Evolutionary conservation across 2,113 vertebrate species (phyloP), one percentile per base, ranked within the genome.

Genomic region (Hemiscyllium ocellatum): DNA sequence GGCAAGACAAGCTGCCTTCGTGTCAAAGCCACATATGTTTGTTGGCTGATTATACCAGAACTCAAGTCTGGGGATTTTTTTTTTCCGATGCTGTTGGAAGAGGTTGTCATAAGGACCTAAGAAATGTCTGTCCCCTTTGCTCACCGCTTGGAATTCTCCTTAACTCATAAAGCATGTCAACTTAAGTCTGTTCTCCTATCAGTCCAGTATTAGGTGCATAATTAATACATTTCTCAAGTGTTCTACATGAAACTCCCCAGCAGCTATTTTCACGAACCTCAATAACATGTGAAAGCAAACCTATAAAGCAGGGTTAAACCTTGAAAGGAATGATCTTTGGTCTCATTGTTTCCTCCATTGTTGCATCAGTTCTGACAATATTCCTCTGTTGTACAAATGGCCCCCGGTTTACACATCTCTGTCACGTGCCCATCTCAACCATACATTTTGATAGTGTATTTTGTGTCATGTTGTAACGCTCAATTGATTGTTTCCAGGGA

Each of bases 31-130:
- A 98, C 97, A 98, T 99, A 99, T 99, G 99, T 99, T 99, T 99
- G 99, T 98, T 98, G 98, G 98, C 99, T 99, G 99, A 99, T 99
- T 99, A 99, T 99, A 99, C 98, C 98, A 99, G 98, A 99, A 98
- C 99, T 99, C 98, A 97, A 96, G 97, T 98, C 97, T 97, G 97
- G 97, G 98, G 97, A 98, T 98, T 98, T 98, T 98, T 98, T 97
- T 97, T 96, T 96, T 95, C 72, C 68, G 68, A 72, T 76, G 76
- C 33, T 52, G 95, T 72, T 85, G 95, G 95, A 85, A 76, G 95
- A 50, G 68, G 96, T 95, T 69, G 68, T 69, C 37, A 42, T 76
- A 15, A 52, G 66, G 69, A 47, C 94, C 89, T 93, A 29, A 29
- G 47, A 70, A 72, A 95, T 10, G 69, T 50, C 94, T 95, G 68